Evolutionary conservation across 2,797 vertebrate species (phyloP).

Genomic region (Nannoperca australis): DNA sequence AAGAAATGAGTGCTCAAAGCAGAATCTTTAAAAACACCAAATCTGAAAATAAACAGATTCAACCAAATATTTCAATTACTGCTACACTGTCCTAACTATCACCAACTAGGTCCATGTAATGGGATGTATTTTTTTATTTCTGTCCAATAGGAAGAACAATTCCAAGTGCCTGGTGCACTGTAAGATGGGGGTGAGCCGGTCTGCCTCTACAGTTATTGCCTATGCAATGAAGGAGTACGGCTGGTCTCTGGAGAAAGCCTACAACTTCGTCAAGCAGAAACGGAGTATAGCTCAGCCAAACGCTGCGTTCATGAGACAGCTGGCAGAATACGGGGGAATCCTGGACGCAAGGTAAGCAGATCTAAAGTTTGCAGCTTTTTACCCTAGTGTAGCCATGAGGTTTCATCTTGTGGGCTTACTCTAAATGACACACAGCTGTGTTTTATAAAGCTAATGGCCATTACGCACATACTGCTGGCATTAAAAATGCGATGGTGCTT

Average conservation of each 20-base stretch:
- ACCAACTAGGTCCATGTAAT: neutral
- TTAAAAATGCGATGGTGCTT: neutral
- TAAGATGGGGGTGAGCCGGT: conserved; percentile 98
- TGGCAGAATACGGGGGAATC: conserved; percentile 95
- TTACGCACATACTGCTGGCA: neutral
- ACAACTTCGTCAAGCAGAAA: conserved; percentile 94
- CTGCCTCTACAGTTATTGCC: conserved; percentile 96
- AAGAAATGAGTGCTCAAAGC: neutral
- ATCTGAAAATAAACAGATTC: neutral
- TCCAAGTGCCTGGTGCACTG: conserved; percentile 99
- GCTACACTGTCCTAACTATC: neutral
- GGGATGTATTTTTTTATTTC: neutral
- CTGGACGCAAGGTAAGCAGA: conserved; percentile 92
- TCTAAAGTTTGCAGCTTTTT: conserved; percentile 2
- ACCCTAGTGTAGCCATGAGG: neutral
- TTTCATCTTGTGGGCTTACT: neutral
- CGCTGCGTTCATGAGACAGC: conserved; percentile 94
- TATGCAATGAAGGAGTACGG: conserved; percentile 98
- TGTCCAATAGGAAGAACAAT: conserved; percentile 89
- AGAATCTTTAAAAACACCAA: neutral
- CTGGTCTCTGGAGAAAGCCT: conserved; percentile 96
- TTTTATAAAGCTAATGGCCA: neutral
- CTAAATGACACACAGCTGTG: neutral
- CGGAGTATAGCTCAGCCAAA: conserved; percentile 93
- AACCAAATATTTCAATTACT: neutral